Percentiles rank a stretch among this genome's conserved stretches.
Evolutionary conservation across 2,797 vertebrate species (phyloP).

Genomic region (Megalops cyprinoides): DNA sequence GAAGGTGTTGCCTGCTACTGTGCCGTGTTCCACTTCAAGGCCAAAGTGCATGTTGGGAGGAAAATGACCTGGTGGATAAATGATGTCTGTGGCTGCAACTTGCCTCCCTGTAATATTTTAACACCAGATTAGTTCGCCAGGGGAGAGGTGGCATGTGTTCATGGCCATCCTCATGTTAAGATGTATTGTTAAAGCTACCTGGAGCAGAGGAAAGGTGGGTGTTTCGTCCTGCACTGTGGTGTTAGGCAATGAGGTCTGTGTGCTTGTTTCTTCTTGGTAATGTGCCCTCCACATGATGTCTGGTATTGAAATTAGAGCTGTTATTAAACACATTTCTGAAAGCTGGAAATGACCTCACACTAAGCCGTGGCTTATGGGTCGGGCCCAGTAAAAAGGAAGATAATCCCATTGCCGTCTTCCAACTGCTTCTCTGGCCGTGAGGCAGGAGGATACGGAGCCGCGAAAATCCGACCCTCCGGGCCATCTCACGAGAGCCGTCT

Average conservation of each 20-base stretch:
- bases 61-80: slow-evolving; percentile 3
- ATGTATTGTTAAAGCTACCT: slow-evolving; percentile 25
- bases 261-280: background rate
- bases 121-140: background rate
- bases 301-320: background rate
- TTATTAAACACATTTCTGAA: background rate
- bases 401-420: background rate
- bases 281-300: background rate
- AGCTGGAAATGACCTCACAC: background rate
- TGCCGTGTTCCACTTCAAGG: too few species aligned
- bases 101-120: background rate
- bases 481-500: background rate
- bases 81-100: background rate
- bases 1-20: too few species aligned
- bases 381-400: background rate
- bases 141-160: background rate
- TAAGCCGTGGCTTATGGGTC: background rate
- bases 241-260: background rate
- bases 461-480: background rate
- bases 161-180: background rate
- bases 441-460: background rate
- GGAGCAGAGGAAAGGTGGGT: slow-evolving; percentile 34
- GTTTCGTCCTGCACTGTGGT: slow-evolving; percentile 29
- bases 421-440: background rate
- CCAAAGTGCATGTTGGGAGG: background rate